A percentile compares a stretch with the other conserved stretches of the same genome.
phyloP scores from a whole-genome alignment of 2,113 vertebrate genomes.

The Riparia riparia region DNA sequence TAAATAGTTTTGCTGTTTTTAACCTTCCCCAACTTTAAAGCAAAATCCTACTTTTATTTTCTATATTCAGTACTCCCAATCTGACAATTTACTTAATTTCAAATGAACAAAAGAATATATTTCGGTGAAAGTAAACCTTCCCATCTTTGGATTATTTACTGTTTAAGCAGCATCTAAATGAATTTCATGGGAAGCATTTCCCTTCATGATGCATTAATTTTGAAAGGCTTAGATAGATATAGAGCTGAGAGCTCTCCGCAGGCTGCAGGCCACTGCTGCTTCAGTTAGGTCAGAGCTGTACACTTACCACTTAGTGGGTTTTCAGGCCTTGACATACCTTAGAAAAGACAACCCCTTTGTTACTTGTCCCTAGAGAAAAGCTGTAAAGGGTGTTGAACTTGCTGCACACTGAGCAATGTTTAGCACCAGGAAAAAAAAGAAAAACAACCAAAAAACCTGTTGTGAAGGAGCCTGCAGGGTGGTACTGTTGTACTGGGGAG shows the following conservation, averaged over 20 bases:
- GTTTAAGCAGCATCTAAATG: background rate
- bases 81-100: background rate
- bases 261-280: background rate
- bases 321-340: constrained; percentile 15
- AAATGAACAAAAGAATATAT: background rate
- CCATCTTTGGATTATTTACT: background rate
- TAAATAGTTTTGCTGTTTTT: background rate
- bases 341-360: constrained; percentile 62
- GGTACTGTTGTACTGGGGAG: constrained; percentile 40
- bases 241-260: constrained; percentile 8
- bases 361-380: constrained; percentile 29
- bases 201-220: background rate
- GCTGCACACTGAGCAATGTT: constrained; percentile 20
- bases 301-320: background rate
- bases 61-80: background rate
- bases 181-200: background rate
- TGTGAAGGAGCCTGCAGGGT: constrained; percentile 30
- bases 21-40: background rate
- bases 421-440: background rate
- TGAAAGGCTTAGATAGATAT: background rate
- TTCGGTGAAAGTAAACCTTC: background rate
- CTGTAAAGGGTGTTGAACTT: constrained; percentile 64
- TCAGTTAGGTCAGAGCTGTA: constrained; percentile 10
- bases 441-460: too few species aligned
- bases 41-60: background rate